Conservation (phyloP, 2,888 invertebrate genomes). For the Pammene aurita region DNA sequence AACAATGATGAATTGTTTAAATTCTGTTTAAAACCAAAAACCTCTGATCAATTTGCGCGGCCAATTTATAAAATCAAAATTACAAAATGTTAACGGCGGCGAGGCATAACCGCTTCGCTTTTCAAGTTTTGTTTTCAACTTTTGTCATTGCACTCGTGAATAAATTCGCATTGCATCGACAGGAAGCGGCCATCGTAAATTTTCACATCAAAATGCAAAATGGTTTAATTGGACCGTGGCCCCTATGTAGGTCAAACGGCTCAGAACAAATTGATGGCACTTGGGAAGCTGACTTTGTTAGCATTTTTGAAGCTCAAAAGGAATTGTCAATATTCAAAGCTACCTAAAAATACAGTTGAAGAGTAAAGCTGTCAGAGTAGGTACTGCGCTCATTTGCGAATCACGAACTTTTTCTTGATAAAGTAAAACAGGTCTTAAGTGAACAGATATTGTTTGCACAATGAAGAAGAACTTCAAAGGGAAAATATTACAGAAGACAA, state of each 20-base stretch:
- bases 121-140: conserved; percentile 49
- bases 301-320: conserved; percentile 57
- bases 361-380: neutral
- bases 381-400: too few species aligned
- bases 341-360: conserved; percentile 41
- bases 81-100: conserved; percentile 23
- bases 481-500: conserved; percentile 1
- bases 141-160: conserved; percentile 61
- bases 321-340: conserved; percentile 31
- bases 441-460: neutral
- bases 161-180: conserved; percentile 67
- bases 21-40: conserved; percentile 30
- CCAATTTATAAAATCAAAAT: conserved; percentile 39
- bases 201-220: conserved; percentile 82
- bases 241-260: conserved; percentile 78
- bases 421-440: neutral
- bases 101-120: conserved; percentile 26
- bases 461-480: conserved; percentile 8
- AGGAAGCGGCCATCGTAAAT: conserved; percentile 76
- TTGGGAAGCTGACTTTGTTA: conserved; percentile 67
- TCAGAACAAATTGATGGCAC: conserved; percentile 77
- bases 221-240: conserved; percentile 81
- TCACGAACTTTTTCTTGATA: neutral
- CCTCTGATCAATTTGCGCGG: conserved; percentile 26
- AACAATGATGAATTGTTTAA: neutral